Base-by-base conservation (phyloP, 2,797 vertebrate genomes). In the Rhodeus uyekii region DNA sequence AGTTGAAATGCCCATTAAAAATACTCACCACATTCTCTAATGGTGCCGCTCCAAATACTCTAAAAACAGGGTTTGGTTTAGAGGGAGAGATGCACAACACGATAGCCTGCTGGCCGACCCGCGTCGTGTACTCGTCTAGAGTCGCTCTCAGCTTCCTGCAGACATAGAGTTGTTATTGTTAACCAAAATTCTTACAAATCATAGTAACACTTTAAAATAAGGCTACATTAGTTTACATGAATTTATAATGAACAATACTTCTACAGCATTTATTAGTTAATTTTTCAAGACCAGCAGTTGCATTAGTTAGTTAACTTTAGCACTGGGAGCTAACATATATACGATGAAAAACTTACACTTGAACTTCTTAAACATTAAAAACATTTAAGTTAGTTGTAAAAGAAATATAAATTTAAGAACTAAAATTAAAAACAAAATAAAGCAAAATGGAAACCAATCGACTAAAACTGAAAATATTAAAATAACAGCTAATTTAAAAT, bases 91-190 rank as follows among this genome's bases (percentile, higher is more conserved):
- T 96, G 85, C 98, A 99, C 75, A 99, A 92, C 6, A 99, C 98
- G 2, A 99, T 99, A 76, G 98, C 98, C 92, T 99, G 98, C 87
- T 99, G 98, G 34, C 98, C 98, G 71, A 99, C 98, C 74, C 98
- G 90, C 61, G 98, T 99, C 19, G 98, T 99, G 88, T 99, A 99
- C 86, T 99, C 98, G 67, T 99, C 98, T 86, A 99, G 92, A 0
- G 97, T 99, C 82, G 97, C 97, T 83, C 98, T 91, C 24, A 99
- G 94, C 90, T 99, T 99, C 91, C 98, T 99, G 90, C 24, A 88
- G 88, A 85, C 24, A 67, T 12, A 61, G 18, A 18, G 27, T 29
- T 55, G 4, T 68, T 19, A 19, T 22, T 14, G 8, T 18, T 1
- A 27, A 27, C 22, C 58, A 8, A 6, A 60, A 29, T 16, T 60